Conservation (phyloP, 2,113 vertebrate species). For the Microcebus tavaratra region DNA sequence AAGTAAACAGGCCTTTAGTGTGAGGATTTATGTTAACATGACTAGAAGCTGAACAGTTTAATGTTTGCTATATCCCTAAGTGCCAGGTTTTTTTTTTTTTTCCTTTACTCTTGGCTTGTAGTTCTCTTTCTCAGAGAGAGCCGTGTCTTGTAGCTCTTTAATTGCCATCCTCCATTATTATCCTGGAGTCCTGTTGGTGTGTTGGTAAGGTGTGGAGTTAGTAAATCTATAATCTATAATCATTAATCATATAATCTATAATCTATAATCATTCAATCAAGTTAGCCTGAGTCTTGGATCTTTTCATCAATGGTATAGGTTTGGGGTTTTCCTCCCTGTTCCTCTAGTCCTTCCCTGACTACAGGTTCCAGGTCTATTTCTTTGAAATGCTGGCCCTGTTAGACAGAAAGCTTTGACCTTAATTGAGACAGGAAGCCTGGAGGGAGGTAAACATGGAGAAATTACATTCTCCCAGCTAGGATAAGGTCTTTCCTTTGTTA, state of each 20-base stretch:
- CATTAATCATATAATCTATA: not conserved
- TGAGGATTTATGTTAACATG: not conserved
- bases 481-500: not conserved
- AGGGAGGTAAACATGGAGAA: not conserved
- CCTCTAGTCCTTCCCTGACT: not conserved
- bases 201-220: not conserved
- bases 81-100: not conserved
- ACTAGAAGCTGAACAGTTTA: not conserved
- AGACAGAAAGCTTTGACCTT: not conserved
- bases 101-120: not conserved
- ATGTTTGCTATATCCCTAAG: not conserved
- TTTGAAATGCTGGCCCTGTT: not conserved
- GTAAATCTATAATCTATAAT: not conserved
- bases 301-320: not conserved
- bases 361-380: not conserved
- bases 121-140: not conserved
- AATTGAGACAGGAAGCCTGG: not conserved
- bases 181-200: not conserved
- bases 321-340: not conserved
- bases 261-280: not conserved
- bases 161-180: not conserved
- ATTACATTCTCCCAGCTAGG: not conserved
- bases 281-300: not conserved
- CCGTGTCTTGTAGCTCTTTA: not conserved
- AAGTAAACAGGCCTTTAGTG: not conserved